Conservation (phyloP, 2,113 vertebrate species). For the Melanostigma gelatinosum region DNA sequence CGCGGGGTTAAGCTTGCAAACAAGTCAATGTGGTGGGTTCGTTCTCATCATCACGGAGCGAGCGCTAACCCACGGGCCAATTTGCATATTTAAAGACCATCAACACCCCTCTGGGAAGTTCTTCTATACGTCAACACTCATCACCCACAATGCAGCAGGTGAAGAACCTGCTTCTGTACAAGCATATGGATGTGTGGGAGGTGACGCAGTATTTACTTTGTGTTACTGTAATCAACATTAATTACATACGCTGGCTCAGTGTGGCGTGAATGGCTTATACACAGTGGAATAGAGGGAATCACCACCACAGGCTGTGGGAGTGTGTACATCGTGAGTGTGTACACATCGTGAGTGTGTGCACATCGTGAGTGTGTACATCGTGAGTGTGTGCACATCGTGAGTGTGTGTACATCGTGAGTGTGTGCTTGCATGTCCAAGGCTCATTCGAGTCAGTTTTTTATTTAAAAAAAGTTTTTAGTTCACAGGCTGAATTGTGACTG, state of each 20-base stretch:
- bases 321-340: background rate
- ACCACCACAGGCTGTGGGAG: background rate
- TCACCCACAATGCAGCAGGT: slow-evolving; percentile 59
- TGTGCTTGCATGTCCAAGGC: background rate
- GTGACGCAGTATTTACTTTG: slow-evolving; percentile 19
- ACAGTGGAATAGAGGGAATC: background rate
- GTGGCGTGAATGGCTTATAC: slow-evolving; percentile 31
- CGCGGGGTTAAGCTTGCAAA: slow-evolving; percentile 27
- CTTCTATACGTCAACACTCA: slow-evolving; percentile 23
- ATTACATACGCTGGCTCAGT: slow-evolving; percentile 54
- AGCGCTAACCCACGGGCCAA: slow-evolving; percentile 16
- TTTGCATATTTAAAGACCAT: slow-evolving; percentile 40
- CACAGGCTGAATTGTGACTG: background rate
- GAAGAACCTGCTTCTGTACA: slow-evolving; percentile 45
- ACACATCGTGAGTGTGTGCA: no score
- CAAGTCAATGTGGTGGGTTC: slow-evolving; percentile 21
- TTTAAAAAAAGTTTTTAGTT: background rate
- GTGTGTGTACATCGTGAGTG: no score
- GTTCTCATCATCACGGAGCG: slow-evolving; percentile 31
- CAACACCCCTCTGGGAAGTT: slow-evolving; percentile 14
- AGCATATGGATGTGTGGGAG: slow-evolving; percentile 51
- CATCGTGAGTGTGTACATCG: background rate
- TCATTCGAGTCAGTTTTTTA: background rate
- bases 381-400: background rate
- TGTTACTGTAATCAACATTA: slow-evolving; percentile 66